phyloP scores from a whole-genome alignment of 2,888 invertebrate genomes.

The Oscheius sp. region DNA sequence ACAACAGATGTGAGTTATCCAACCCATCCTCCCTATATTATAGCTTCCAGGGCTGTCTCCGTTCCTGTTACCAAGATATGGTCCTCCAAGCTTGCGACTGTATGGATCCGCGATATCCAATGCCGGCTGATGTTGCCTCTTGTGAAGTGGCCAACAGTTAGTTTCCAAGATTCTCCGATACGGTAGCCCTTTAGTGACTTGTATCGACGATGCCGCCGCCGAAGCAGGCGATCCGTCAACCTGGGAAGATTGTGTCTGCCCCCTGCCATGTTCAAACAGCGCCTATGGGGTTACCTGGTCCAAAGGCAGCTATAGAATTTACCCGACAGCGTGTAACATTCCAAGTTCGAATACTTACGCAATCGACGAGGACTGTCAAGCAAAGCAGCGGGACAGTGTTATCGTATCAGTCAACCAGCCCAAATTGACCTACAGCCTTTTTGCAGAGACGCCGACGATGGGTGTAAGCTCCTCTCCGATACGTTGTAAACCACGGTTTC shows the following conservation, averaged over 20 bases:
- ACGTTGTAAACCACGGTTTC: not conserved
- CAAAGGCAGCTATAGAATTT: slow-evolving; percentile 16
- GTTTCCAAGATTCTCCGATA: not conserved
- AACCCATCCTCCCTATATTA: not conserved
- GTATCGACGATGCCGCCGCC: slow-evolving; percentile 51
- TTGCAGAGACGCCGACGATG: slow-evolving; percentile 44
- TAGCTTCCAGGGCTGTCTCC: slow-evolving; percentile 52
- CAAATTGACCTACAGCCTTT: slow-evolving; percentile 39
- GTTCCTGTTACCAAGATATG: slow-evolving; percentile 56
- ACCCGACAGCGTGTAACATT: not conserved
- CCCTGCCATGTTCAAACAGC: slow-evolving; percentile 53
- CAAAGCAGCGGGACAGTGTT: slow-evolving; percentile 40
- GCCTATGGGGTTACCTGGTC: slow-evolving; percentile 50
- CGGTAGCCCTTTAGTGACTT: slow-evolving; percentile 37
- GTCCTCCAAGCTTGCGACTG: slow-evolving; percentile 51
- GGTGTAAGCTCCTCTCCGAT: slow-evolving; percentile 36
- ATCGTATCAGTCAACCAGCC: slow-evolving; percentile 38
- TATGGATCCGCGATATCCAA: slow-evolving; percentile 62
- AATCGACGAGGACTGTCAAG: slow-evolving; percentile 27
- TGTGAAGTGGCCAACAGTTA: slow-evolving; percentile 52
- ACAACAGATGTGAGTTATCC: slow-evolving; percentile 51
- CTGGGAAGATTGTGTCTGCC: slow-evolving; percentile 57
- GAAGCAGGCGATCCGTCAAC: slow-evolving; percentile 55
- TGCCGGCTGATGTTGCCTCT: slow-evolving; percentile 37
- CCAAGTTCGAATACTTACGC: not conserved